phyloP scores from a whole-genome alignment of 2,888 invertebrate genomes.

The Nycteola revayana region DNA sequence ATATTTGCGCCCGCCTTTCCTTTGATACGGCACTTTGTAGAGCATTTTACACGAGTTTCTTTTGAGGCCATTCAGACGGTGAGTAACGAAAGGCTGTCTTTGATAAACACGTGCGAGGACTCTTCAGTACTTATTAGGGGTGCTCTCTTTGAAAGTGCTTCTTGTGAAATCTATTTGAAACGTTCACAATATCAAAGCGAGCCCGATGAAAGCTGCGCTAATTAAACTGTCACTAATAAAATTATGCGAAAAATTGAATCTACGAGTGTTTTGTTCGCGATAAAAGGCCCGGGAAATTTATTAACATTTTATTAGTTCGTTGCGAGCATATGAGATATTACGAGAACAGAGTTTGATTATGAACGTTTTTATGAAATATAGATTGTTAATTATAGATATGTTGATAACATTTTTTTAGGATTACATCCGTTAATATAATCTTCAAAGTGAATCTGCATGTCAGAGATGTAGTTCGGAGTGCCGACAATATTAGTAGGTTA shows the following conservation, averaged over 20 bases:
- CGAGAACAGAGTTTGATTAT: too few species aligned
- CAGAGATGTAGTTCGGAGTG: constrained; percentile 8
- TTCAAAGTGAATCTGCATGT: too few species aligned
- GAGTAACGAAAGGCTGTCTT: constrained; percentile 83
- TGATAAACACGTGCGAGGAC: constrained; percentile 83
- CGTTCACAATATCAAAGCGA: constrained; percentile 79
- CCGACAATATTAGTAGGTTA: constrained; percentile 59
- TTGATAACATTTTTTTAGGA: too few species aligned
- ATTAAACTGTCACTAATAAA: constrained; percentile 81
- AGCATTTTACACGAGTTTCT: constrained; percentile 82
- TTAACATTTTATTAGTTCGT: constrained; percentile 33
- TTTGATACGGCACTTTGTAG: constrained; percentile 82
- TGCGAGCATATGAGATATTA: constrained; percentile 7
- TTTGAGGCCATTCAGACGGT: constrained; percentile 82
- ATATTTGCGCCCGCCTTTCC: constrained; percentile 81
- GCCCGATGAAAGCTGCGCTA: constrained; percentile 76
- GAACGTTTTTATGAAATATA: too few species aligned
- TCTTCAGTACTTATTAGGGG: constrained; percentile 82
- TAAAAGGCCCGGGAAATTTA: constrained; percentile 48
- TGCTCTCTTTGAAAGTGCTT: constrained; percentile 81
- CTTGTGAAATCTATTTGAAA: constrained; percentile 81
- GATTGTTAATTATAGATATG: constrained; percentile 4
- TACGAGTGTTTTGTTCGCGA: constrained; percentile 55
- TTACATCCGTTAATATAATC: too few species aligned
- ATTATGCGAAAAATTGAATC: constrained; percentile 77